A percentile compares a stretch with the other conserved stretches of the same genome.
Evolutionary conservation across 2,888 invertebrate genomes (phyloP).

Genomic region (Cephus pygmeus): DNA sequence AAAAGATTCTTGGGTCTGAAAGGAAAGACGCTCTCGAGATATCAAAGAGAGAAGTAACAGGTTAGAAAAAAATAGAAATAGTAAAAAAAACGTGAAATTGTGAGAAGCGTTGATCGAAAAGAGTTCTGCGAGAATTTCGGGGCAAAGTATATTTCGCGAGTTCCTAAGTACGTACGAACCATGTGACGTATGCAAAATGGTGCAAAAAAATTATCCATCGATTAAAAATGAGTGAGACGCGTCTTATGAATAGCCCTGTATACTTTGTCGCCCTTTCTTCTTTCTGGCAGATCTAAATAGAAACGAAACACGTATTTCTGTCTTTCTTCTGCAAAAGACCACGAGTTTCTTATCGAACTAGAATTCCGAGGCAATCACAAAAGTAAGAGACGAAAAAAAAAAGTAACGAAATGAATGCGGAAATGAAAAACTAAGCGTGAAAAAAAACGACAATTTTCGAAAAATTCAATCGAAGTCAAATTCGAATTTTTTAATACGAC

Average conservation of each 20-base stretch:
- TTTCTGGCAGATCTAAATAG: background rate
- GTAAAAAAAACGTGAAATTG: background rate
- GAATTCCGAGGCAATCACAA: conserved; percentile 3
- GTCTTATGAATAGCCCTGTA: conserved; percentile 3
- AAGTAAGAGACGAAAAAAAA: background rate
- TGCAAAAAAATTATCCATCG: background rate
- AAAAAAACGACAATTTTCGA: background rate
- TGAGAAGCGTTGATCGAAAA: background rate
- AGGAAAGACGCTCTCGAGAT: background rate
- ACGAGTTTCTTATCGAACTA: too few species aligned
- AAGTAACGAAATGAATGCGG: background rate
- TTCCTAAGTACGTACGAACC: background rate
- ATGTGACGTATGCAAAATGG: background rate
- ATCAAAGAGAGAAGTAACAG: background rate
- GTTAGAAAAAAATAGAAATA: background rate
- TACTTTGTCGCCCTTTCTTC: conserved; percentile 11
- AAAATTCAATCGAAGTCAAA: background rate
- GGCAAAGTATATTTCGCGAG: conserved; percentile 4
- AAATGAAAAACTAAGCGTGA: background rate
- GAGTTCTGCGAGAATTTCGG: background rate
- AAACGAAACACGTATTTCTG: background rate
- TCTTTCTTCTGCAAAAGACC: background rate
- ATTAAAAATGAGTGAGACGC: conserved; percentile 1
- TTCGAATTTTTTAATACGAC: background rate
- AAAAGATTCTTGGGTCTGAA: background rate